Percentiles rank a stretch among this genome's conserved stretches.
These are phyloP conservation scores for Puffinus mauretanicus DNA, from an alignment of 2,113 vertebrate species.

Conservation along the genomic window DNA sequence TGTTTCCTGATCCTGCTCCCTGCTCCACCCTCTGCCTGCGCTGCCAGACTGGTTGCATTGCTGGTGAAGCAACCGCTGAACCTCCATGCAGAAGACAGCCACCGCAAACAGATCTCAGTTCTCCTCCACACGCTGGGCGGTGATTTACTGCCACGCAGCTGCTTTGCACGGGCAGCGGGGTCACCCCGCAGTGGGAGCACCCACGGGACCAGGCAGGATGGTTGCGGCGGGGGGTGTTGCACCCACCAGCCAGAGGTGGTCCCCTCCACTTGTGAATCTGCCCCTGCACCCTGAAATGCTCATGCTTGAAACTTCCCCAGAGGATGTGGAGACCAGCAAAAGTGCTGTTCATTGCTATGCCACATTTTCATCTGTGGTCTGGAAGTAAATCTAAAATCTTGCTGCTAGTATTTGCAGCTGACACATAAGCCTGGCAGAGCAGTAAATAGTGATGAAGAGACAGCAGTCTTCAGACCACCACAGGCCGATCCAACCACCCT, in stretches of 20 bases:
- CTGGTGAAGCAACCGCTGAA: background rate
- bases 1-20: background rate
- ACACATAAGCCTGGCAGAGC: constrained; percentile 35
- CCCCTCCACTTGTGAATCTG: accelerated
- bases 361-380: background rate
- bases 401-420: constrained; percentile 18
- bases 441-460: constrained; percentile 26
- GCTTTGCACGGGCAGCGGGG: background rate
- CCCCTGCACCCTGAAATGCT: background rate
- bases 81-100: background rate
- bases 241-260: background rate
- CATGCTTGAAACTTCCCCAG: accelerated
- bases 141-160: background rate
- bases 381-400: background rate
- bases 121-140: accelerated
- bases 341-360: background rate
- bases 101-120: background rate
- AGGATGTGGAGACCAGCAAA: background rate
- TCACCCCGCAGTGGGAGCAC: background rate
- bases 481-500: background rate
- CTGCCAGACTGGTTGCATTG: background rate
- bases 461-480: background rate
- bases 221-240: accelerated
- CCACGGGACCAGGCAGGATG: too few species aligned
- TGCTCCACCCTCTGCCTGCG: background rate